These are phyloP conservation scores for Acanthisitta chloris DNA, from an alignment of 2,113 vertebrate species.

Conservation along the genomic window DNA sequence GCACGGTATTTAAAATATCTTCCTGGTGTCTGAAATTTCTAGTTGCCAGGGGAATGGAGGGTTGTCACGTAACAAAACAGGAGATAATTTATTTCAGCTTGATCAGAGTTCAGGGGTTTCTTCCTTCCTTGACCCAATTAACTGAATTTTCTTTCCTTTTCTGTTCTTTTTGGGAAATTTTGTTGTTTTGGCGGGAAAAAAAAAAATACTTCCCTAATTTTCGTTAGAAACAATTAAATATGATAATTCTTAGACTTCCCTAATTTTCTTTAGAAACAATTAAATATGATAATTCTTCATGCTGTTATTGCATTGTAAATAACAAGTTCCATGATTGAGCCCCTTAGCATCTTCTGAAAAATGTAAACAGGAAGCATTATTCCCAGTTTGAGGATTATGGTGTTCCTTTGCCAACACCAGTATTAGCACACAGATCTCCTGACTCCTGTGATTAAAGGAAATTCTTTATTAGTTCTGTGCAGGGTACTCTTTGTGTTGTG, in stretches of 20 bases:
- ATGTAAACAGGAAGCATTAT: conserved; percentile 45
- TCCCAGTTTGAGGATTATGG: conserved; percentile 7
- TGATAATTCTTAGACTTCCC: not conserved
- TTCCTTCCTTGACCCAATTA: conserved; percentile 51
- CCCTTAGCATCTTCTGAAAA: conserved; percentile 16
- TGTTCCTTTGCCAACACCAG: not conserved
- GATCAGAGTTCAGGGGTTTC: conserved; percentile 41
- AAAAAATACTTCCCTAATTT: not conserved
- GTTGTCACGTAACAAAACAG: conserved; percentile 38
- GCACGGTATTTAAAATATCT: conserved; percentile 66
- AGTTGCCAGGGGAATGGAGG: conserved; percentile 56
- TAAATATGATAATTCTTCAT: not conserved
- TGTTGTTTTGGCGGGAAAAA: not conserved
- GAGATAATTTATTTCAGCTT: conserved; percentile 57
- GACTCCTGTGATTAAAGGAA: not conserved
- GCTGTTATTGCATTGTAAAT: conserved; percentile 27
- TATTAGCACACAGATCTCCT: conserved; percentile 11
- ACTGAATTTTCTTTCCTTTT: conserved; percentile 22
- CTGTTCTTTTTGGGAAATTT: not conserved
- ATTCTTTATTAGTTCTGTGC: conserved; percentile 7
- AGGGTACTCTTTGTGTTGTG: not conserved
- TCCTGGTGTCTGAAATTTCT: conserved; percentile 64
- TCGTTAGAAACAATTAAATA: not conserved
- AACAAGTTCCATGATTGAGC: not conserved
- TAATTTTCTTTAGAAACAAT: not conserved